Evolutionary conservation across 1,140 invertebrate species (phyloP).

Genomic region (Pachyrhynchus sulphureomaculatus): DNA sequence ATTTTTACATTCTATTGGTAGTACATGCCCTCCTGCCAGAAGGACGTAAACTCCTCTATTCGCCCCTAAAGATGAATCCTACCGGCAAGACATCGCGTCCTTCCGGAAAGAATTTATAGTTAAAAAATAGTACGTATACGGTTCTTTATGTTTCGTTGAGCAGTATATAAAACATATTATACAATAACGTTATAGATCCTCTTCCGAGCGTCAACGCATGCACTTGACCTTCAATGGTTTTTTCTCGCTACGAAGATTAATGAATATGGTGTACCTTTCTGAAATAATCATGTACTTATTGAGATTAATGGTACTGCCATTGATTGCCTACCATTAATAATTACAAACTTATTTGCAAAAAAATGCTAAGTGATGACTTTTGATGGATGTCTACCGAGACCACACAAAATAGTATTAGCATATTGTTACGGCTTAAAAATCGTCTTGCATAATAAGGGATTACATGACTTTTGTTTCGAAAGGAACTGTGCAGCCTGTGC

Average conservation of each 20-base stretch:
- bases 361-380: conserved; percentile 6
- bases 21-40: too few relatives aligned
- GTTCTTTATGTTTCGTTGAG: not conserved
- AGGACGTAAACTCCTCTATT: too few relatives aligned
- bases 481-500: too few relatives aligned
- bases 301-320: conserved; percentile 34
- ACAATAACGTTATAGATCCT: not conserved
- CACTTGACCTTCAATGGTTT: conserved; percentile 1
- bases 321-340: conserved; percentile 28
- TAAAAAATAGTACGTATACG: not conserved
- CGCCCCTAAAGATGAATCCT: too few relatives aligned
- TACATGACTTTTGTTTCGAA: too few relatives aligned
- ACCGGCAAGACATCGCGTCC: too few relatives aligned
- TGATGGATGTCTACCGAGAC: not conserved
- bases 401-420: not conserved
- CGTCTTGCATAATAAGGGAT: too few relatives aligned
- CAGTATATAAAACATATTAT: not conserved
- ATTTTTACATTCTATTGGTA: too few relatives aligned
- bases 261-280: conserved; percentile 26
- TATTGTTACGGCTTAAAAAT: too few relatives aligned
- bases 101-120: too few relatives aligned
- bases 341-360: conserved; percentile 23
- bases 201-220: conserved; percentile 6
- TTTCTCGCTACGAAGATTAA: conserved; percentile 23
- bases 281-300: conserved; percentile 38